Evolutionary conservation across 2,113 vertebrate genomes (phyloP), one percentile per base, ranked within the genome.

Genomic region (Hucho hucho): DNA sequence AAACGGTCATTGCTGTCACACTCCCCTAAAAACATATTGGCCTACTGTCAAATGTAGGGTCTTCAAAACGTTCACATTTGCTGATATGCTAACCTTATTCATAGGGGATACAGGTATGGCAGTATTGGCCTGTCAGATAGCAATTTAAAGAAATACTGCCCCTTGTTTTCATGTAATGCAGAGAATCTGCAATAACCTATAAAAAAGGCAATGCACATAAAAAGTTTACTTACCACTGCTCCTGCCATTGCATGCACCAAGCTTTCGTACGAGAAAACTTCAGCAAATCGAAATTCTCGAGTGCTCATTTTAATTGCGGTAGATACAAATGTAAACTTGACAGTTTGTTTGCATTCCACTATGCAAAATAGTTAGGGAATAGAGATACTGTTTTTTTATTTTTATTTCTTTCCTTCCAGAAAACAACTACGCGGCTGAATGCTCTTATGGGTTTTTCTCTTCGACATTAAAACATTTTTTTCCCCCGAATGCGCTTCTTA

Each of bases 1-100:
- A 99, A 0, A 98, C 93, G 2, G 96, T 96, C 96, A 99, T 98
- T 69, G 97, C 96, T 75, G 95, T 96, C 85, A 97, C 83, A 69
- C 97, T 96, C 83, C 97, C 97, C 96, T 98, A 87, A 77, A 90
- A 85, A 73, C 4, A 18, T 9, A 18, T 47, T 7, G 11, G 49
- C 14, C n/a, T 1, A 22, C 12, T 3, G 65, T 29, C 18, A 5
- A 5, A 3, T 4, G 4, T 29, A 67, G 37, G 3, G 1, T 70
- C 22, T 7, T n/a, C 2, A 14, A 70, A 53, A 53, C 12, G 5
- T 28, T 4, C 28, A 25, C 9, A 13, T 14, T 65, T 28, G 1
- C 22, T 26, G 25, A 65, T 25, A 13, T 26, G 22, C 37, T 43
- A 53, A 18, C 14, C 1, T 13, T 53, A 53, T 53, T 53, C 3